Evolutionary conservation across 1,140 invertebrate species (phyloP).

Genomic region (Trichomalopsis sarcophagae): DNA sequence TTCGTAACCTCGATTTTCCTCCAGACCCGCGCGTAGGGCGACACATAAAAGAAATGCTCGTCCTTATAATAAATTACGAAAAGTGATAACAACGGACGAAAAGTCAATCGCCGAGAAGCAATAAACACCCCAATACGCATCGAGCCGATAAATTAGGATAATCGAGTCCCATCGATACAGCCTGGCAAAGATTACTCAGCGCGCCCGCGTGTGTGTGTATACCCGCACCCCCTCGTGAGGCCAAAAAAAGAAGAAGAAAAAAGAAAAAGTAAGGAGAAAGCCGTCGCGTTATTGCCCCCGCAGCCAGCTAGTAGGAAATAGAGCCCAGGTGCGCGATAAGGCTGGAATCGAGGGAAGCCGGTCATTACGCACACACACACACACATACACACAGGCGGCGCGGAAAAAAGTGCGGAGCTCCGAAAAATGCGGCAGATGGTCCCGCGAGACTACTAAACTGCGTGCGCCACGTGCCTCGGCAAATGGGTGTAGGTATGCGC

Average conservation of each 20-base stretch:
- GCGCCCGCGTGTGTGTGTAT: too few relatives aligned
- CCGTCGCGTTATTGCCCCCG: background rate
- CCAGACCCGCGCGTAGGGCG: too few relatives aligned
- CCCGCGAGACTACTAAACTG: background rate
- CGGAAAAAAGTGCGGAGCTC: slow-evolving; percentile 1
- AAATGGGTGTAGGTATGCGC: background rate
- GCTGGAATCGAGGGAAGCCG: background rate
- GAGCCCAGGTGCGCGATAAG: background rate
- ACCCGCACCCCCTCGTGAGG: too few relatives aligned
- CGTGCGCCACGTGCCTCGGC: background rate
- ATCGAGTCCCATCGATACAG: background rate
- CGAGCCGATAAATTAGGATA: background rate
- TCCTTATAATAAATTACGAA: too few relatives aligned
- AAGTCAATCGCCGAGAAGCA: background rate
- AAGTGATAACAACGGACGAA: background rate
- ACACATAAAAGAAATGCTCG: too few relatives aligned
- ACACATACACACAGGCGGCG: background rate
- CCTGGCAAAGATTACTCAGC: background rate
- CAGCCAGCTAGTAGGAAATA: background rate
- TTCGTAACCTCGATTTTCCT: too few relatives aligned
- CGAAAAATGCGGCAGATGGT: slow-evolving; percentile 4
- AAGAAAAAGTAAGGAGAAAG: background rate
- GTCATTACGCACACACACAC: background rate
- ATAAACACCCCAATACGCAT: background rate
- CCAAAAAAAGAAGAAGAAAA: too few relatives aligned